Base-by-base conservation (phyloP, 2,888 invertebrate species). In the Macaria liturata region DNA sequence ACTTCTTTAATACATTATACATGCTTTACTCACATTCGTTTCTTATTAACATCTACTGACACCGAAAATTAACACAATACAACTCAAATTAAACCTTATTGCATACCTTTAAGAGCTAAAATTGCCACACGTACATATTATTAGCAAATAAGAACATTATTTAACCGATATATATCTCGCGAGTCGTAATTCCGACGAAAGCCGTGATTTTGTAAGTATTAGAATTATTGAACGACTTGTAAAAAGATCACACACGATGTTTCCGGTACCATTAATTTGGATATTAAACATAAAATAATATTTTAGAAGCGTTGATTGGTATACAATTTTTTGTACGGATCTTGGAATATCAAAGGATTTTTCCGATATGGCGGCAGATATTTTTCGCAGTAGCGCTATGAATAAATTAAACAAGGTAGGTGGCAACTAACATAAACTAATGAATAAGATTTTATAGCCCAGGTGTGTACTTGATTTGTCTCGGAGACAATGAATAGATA, bases 1-100 rank as follows among this genome's bases (percentile, higher is more conserved):
- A 39, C 55, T 52, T 54, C 51, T 63, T 85, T 84, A 85, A 88
- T 86, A 84, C 86, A 86, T 87, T 87, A 86, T 84, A 86, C 86
- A 88, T 87, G 82, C 77, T 78, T 74, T 72, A 72, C 67, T 77
- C 45, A 62, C 56, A 59, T 54, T 57, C 57, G 53, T 50, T 43
- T 55, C 62, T 64, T 61, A 64, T 64, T 66, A 65, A 65, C 66
- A 64, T 68, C 56, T 48, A 50, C 62, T 59, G 57, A 65, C 66
- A 64, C 61, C 49, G 57, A 58, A 53, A 53, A 54, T 55, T 50
- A 54, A 55, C 34, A 45, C 37, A 51, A 54, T 55, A 39, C 31
- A 47, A 30, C 32, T 55, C 39, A 53, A 53, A 45, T 46, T 52
- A 45, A 52, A 53, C 57, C 54, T 58, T 58, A 49, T 42, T 3